Percentiles rank a stretch among this genome's conserved stretches.
Conservation (phyloP, 2,888 invertebrate species). For the Cosmopolites sordidus region DNA sequence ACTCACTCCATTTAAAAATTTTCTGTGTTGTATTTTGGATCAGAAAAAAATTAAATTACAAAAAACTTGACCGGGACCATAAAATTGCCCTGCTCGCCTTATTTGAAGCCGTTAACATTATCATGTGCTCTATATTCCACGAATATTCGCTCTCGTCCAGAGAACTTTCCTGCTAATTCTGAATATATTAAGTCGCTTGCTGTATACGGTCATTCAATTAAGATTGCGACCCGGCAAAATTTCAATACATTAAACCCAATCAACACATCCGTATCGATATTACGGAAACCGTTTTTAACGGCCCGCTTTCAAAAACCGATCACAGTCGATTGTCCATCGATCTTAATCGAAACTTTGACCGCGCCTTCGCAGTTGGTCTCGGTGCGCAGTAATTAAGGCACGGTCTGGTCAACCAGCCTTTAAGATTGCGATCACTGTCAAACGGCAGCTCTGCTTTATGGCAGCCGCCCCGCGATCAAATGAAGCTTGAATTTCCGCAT, state of each 20-base stretch:
- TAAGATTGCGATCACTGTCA: slow-evolving; percentile 30
- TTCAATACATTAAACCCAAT: neutral
- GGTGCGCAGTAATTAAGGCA: slow-evolving; percentile 15
- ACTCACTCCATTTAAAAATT: too few relatives aligned
- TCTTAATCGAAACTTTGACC: slow-evolving; percentile 11
- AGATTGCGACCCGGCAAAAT: too few relatives aligned
- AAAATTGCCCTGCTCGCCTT: too few relatives aligned
- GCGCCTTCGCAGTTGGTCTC: slow-evolving; percentile 3
- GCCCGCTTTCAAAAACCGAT: neutral
- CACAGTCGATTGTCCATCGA: slow-evolving; percentile 8
- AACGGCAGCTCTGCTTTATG: slow-evolving; percentile 29
- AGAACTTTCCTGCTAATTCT: too few relatives aligned
- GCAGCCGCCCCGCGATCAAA: slow-evolving; percentile 31
- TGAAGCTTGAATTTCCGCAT: slow-evolving; percentile 40
- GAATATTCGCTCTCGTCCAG: too few relatives aligned
- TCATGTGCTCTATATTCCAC: too few relatives aligned
- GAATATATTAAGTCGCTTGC: too few relatives aligned
- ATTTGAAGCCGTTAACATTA: too few relatives aligned
- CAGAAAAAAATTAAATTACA: too few relatives aligned
- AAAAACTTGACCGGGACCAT: too few relatives aligned
- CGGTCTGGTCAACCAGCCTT: slow-evolving; percentile 14
- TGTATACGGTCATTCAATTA: too few relatives aligned
- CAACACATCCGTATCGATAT: neutral
- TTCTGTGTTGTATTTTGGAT: too few relatives aligned
- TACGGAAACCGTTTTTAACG: slow-evolving; percentile 1